phyloP scores from a whole-genome alignment of 2,888 invertebrate species.

The Caenorhabditis sp. region DNA sequence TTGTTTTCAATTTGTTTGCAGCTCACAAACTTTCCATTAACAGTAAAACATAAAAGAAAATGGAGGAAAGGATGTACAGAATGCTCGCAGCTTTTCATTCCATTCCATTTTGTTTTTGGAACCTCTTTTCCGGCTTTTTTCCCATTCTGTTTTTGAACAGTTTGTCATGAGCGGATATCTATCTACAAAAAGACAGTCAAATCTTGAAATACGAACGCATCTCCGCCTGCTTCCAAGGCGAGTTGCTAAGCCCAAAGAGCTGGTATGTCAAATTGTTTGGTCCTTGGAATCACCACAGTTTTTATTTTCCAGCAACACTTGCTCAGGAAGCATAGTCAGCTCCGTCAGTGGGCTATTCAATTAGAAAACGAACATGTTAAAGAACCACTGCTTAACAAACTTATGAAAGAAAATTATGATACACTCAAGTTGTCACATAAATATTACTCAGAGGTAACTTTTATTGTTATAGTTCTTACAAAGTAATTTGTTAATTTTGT shows the following conservation, averaged over 20 bases:
- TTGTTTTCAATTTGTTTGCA: too few relatives aligned
- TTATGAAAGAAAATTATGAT: neutral
- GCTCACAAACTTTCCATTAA: too few relatives aligned
- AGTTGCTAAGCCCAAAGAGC: neutral
- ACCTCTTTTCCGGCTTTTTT: neutral
- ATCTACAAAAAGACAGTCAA: conserved; percentile 14
- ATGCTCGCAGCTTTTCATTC: too few relatives aligned
- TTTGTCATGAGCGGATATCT: neutral
- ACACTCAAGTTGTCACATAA: neutral
- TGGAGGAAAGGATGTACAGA: too few relatives aligned
- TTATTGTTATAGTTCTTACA: too few relatives aligned
- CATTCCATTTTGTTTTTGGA: conserved; percentile 1
- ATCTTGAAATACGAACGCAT: conserved; percentile 16
- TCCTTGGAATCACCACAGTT: neutral
- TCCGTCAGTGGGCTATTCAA: neutral
- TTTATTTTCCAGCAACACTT: neutral
- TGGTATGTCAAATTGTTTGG: neutral
- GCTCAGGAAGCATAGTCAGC: neutral
- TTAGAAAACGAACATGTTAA: neutral
- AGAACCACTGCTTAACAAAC: neutral
- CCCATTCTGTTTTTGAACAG: neutral
- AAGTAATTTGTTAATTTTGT: too few relatives aligned
- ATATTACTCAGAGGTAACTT: neutral
- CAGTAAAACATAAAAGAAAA: too few relatives aligned
- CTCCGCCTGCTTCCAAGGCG: conserved; percentile 10